Conservation (phyloP, 2,113 vertebrate genomes). For the Lophura nycthemera region DNA sequence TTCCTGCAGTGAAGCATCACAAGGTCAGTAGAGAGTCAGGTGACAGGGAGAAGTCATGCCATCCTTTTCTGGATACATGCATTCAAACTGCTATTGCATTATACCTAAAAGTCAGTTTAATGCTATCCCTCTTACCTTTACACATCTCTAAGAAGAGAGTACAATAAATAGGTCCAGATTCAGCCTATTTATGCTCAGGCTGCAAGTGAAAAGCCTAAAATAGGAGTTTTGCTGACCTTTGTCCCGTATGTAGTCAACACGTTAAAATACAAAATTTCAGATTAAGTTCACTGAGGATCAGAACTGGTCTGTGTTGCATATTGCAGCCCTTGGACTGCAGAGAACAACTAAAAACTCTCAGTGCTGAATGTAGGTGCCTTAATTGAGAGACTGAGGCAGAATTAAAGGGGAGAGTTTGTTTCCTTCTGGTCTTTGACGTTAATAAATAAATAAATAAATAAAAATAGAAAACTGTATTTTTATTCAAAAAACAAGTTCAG, state of each 20-base stretch:
- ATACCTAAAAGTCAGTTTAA: not conserved
- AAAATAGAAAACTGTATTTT: not conserved
- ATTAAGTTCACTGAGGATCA: not conserved
- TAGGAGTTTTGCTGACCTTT: not conserved
- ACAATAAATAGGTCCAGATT: not conserved
- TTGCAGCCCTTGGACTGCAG: not conserved
- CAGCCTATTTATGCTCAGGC: not conserved
- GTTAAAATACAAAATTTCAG: not conserved
- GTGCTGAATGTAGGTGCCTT: fast-evolving
- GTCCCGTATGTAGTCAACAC: not conserved
- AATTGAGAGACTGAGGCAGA: not conserved
- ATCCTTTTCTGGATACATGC: not conserved
- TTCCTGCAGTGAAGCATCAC: not conserved
- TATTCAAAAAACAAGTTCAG: not conserved
- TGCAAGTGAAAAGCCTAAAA: not conserved
- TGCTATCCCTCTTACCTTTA: not conserved
- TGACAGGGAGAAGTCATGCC: not conserved
- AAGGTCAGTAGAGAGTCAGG: not conserved
- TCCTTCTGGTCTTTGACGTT: not conserved
- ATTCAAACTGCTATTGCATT: not conserved
- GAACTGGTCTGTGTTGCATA: not conserved
- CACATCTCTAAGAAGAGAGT: not conserved
- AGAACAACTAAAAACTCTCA: not conserved
- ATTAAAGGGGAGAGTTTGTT: not conserved
- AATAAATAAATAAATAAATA: not conserved